Evolutionary conservation across 2,113 vertebrate genomes (phyloP), one percentile per base, ranked within the genome.

Genomic region (Lynx canadensis): DNA sequence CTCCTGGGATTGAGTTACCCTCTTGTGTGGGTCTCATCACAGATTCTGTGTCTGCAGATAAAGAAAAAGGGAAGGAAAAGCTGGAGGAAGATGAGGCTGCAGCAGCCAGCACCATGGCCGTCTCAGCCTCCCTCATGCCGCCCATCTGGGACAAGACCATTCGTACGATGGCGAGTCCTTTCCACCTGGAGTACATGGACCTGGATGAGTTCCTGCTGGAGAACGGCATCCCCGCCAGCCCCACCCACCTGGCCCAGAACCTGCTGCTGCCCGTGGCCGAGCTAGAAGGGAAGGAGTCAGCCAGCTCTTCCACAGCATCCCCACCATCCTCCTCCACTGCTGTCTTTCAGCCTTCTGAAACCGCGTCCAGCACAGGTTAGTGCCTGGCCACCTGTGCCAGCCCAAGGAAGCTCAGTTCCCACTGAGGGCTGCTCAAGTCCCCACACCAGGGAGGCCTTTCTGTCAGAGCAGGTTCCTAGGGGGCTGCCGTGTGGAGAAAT

Each of bases 151-250:
- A 99, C 97, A 99, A 99, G 98, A 99, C 99, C 83, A 99, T 99
- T 98, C 99, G 3, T 99, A 99, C 0, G 99, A 99, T 33, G 99
- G 99, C 5, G 99, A 99, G 97, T 99, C 99, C 99, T 97, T 99
- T 99, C 98, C 99, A 99, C 98, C 97, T 99, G 98, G 99, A 99
- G 97, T 99, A 99, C 99, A 99, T 99, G 99, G 99, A 99, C 99
- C 99, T 99, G 98, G 99, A 99, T 45, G 99, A 99, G 98, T 99
- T 99, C 98, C 99, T 99, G 83, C 98, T 99, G 98, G 99, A 99
- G 98, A 99, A 99, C 33, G 99, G 99, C 82, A 99, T 99, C 98
- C 99, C 99, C 1, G 99, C 99, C 92, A 99, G 99, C 97, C 99
- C 99, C 87, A 98, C 98, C 93, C 99, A 99, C 94, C 98, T 99